Evolutionary conservation across 2,113 vertebrate species (phyloP), one percentile per base, ranked within the genome.

Genomic region (Calonectris borealis): DNA sequence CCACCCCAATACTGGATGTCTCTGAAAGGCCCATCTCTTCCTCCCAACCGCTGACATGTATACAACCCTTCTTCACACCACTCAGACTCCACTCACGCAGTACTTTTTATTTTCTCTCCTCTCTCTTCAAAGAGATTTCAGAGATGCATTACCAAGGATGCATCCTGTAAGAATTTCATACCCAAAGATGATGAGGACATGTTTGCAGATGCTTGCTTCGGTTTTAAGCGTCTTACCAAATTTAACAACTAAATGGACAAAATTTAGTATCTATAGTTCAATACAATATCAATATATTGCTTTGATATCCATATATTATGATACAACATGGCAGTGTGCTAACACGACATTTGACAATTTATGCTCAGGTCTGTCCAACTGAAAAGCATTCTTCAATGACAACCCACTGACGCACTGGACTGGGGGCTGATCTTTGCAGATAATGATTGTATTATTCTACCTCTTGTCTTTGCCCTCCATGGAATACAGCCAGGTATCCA

Each of bases 21-120:
- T 60, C 54, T 49, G 16, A 19, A 65, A 88, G n/a, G 11, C 8
- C 6, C 36, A 49, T 2, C 11, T 68, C 21, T 42, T 85, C 26
- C 32, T 58, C n/a, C 14, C 25, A 72, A 1, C 3, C 10, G 10
- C 17, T 31, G 13, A 58, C 32, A 60, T 2, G 3, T 13, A 49
- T 8, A 8, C 0, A 17, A 21, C 9, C 29, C 11, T 89, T 83
- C 24, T 42, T 76, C 44, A 69, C 25, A 73, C 13, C 22, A 18
- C 5, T 64, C 22, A 61, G 24, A 62, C 31, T 68, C 11, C 9
- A 31, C 16, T 20, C 0, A 3, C 5, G 4, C 26, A 31, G 5
- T 9, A 21, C 7, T 64, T 65, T 8, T 5, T 0, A 17, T 77
- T 62, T 52, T 8, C 11, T 62, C 10, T 86, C 6, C 8, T 25